Evolutionary conservation across 2,797 vertebrate species (phyloP).

Genomic region (Melanotaenia pygmaea): DNA sequence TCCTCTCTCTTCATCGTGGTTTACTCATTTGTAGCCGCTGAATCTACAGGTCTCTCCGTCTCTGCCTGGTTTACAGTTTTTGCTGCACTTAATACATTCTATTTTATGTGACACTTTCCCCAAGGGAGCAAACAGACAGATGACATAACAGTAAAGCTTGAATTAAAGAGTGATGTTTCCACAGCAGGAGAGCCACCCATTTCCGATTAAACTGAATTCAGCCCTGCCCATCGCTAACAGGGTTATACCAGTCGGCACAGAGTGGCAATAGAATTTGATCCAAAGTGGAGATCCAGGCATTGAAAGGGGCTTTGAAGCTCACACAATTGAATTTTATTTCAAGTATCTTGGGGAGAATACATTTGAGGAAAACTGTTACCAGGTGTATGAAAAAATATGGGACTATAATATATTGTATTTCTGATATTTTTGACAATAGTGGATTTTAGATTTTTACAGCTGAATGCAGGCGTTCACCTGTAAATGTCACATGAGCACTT

Average conservation of each 20-base stretch:
- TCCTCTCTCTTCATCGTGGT: background rate
- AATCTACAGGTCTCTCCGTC: constrained; percentile 19
- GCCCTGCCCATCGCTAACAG: constrained; percentile 41
- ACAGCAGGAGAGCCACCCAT: constrained; percentile 14
- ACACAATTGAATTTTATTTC: constrained; percentile 55
- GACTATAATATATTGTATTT: constrained; percentile 49
- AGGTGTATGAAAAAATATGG: constrained; percentile 27
- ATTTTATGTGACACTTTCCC: constrained; percentile 38
- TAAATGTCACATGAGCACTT: constrained; percentile 36
- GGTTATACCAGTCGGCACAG: constrained; percentile 45
- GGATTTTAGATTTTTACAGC: constrained; percentile 37
- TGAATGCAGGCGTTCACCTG: constrained; percentile 21
- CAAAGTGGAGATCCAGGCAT: constrained; percentile 42
- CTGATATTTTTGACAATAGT: constrained; percentile 42
- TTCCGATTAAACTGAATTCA: constrained; percentile 48
- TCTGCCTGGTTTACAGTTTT: constrained; percentile 49
- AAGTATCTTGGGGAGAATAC: constrained; percentile 41
- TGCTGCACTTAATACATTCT: constrained; percentile 16
- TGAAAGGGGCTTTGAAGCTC: constrained; percentile 36
- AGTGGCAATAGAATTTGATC: constrained; percentile 56
- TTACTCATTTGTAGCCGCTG: background rate
- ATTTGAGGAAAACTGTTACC: constrained; percentile 10
- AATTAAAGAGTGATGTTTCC: constrained; percentile 23
- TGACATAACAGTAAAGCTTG: constrained; percentile 9
- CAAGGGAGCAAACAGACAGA: constrained; percentile 43